phyloP scores from a whole-genome alignment of 1,140 invertebrate species.

The Colletes latitarsis region DNA sequence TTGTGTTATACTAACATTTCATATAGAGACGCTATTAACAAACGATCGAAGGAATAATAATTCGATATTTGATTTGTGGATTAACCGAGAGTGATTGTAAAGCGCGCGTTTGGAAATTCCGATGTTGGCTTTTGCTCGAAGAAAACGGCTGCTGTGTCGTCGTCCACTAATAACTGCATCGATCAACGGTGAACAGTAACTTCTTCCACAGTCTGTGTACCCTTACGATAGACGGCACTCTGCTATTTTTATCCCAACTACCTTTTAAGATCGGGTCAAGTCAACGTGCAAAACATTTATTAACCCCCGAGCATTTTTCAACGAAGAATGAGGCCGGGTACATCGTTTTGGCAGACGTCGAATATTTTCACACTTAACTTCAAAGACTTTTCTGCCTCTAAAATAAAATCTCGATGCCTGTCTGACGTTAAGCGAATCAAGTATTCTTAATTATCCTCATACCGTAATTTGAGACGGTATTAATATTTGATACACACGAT shows the following conservation, averaged over 20 bases:
- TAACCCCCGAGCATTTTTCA: slow-evolving; percentile 33
- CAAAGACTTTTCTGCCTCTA: neutral
- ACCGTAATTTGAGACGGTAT: too few species aligned
- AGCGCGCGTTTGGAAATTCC: slow-evolving; percentile 16
- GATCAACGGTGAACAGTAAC: slow-evolving; percentile 45
- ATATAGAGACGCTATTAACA: neutral
- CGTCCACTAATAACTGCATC: slow-evolving; percentile 50
- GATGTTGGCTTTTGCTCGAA: slow-evolving; percentile 25
- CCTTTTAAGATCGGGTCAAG: slow-evolving; percentile 62
- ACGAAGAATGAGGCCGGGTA: slow-evolving; percentile 22
- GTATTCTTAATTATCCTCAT: too few species aligned
- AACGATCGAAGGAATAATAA: neutral
- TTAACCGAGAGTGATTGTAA: neutral
- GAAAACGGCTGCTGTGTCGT: slow-evolving; percentile 13
- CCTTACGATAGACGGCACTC: slow-evolving; percentile 42
- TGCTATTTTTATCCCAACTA: slow-evolving; percentile 54
- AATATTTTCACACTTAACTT: neutral
- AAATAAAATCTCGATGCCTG: neutral
- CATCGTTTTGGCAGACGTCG: slow-evolving; percentile 18
- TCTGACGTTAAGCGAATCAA: neutral
- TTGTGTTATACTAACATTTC: too few species aligned
- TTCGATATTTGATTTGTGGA: neutral
- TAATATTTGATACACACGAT: too few species aligned
- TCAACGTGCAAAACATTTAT: slow-evolving; percentile 63
- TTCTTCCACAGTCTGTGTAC: slow-evolving; percentile 48